Evolutionary conservation across 2,888 invertebrate species (phyloP).

Genomic region (Schizaphis graminum): DNA sequence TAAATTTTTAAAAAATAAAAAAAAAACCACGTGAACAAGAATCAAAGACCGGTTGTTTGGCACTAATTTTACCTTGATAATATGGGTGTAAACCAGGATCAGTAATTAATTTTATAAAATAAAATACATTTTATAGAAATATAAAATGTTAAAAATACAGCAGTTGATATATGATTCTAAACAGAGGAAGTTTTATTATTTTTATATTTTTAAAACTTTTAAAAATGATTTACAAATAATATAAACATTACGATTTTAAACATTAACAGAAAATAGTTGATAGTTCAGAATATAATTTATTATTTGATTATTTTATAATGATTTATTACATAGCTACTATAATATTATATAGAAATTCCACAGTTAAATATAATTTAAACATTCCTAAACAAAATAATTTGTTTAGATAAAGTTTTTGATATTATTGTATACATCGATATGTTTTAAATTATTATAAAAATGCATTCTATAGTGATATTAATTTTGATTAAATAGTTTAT

Average conservation of each 20-base stretch:
- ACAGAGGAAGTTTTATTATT: neutral
- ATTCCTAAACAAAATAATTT: neutral
- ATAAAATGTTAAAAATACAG: neutral
- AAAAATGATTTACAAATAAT: too few relatives aligned
- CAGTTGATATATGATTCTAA: neutral
- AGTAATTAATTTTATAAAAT: neutral
- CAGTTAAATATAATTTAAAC: too few relatives aligned
- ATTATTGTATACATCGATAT: neutral
- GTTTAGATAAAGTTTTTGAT: neutral
- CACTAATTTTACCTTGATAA: neutral
- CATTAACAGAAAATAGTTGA: too few relatives aligned
- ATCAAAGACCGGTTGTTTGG: neutral
- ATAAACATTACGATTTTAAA: too few relatives aligned
- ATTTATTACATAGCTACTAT: too few relatives aligned
- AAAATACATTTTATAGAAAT: neutral
- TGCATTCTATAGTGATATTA: neutral
- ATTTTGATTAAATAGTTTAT: neutral
- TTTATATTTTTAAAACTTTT: too few relatives aligned
- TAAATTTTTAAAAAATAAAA: neutral
- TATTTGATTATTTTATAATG: too few relatives aligned
- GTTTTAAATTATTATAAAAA: neutral
- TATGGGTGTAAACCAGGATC: neutral
- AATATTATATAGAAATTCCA: too few relatives aligned
- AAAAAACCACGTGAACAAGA: neutral
- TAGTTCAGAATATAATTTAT: too few relatives aligned